Evolutionary conservation across 2,113 vertebrate species (phyloP), one percentile per base, ranked within the genome.

Genomic region (Heliornis fulica): DNA sequence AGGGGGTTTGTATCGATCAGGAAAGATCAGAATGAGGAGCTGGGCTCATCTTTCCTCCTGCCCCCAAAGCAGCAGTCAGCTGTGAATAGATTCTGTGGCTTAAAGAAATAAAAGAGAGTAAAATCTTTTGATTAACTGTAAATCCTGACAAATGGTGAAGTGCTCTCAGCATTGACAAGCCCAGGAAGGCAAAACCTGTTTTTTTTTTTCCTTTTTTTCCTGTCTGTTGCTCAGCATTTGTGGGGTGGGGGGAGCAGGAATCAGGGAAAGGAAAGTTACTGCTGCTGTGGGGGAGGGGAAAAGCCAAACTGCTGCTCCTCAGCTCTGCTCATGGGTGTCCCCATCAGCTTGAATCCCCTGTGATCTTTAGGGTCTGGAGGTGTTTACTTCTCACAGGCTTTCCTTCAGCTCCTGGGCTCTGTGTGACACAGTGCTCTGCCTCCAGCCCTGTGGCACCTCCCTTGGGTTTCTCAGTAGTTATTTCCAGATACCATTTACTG

Each of bases 241-340:
- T 22, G 20, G 7, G 41, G 7, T 40, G 9, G 41, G 7, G 45
- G 9, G 36, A 25, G 28, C 0, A 3, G 48, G 74, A 31, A 56
- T 61, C 5, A 5, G 79, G 53, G 46, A 21, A 36, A 21, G 29
- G 28, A 40, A 69, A 45, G 34, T 40, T n/a, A 3, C 12, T 17
- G 51, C 15, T 38, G 38, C 19, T 15, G 8, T 0, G 1, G 31
- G 16, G 56, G 11, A n/a, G 40, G 0, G 40, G 0, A 0, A 45
- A 78, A 74, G 25, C 60, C 41, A 25, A 46, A 34, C 8, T 16
- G 36, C 31, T 51, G n/a, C n/a, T 41, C 15, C 72, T 69, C 45
- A 38, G 50, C 50, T 23, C 3, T 0, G 28, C 7, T 64, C 0
- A 0, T 1, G 8, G 38, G 12, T 34, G 5, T 46, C 14, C 28